A percentile compares a stretch with the other conserved stretches of the same genome.
These are phyloP conservation scores for Myotis yumanensis DNA, from an alignment of 2,113 vertebrate genomes.

Conservation along the genomic window DNA sequence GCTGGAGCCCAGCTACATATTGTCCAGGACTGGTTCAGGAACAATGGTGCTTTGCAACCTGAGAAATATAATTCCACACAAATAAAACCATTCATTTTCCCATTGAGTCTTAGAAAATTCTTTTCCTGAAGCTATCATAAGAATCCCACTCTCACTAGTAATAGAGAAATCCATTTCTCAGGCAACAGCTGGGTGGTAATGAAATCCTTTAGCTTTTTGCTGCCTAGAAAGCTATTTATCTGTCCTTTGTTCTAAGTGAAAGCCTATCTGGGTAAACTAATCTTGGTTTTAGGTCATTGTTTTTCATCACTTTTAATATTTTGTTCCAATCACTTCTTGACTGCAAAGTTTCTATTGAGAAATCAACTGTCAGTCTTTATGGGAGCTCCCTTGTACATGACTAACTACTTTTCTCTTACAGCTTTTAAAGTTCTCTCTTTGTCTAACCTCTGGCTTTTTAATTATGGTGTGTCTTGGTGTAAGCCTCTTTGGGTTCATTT, in stretches of 20 bases:
- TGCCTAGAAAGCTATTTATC: neutral
- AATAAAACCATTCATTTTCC: too few relatives aligned
- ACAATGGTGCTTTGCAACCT: too few relatives aligned
- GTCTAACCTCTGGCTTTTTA: neutral
- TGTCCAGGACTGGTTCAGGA: too few relatives aligned
- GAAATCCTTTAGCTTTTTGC: neutral
- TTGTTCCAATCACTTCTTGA: neutral
- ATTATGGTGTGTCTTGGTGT: neutral
- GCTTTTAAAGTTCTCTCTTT: neutral
- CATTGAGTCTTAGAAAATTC: too few relatives aligned
- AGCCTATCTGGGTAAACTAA: neutral
- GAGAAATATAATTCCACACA: too few relatives aligned
- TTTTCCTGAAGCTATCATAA: too few relatives aligned
- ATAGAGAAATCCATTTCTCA: too few relatives aligned
- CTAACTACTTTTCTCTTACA: neutral
- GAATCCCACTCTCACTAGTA: too few relatives aligned
- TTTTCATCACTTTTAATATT: neutral
- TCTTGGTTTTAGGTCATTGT: neutral
- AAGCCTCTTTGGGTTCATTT: too few relatives aligned
- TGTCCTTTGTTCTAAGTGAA: neutral
- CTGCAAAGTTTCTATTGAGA: neutral
- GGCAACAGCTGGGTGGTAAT: neutral
- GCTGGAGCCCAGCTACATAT: too few relatives aligned
- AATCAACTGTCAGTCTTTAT: neutral
- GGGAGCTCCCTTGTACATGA: neutral